These are phyloP conservation scores for Alligator sinensis DNA, from an alignment of 2,113 vertebrate species.

Conservation along the genomic window DNA sequence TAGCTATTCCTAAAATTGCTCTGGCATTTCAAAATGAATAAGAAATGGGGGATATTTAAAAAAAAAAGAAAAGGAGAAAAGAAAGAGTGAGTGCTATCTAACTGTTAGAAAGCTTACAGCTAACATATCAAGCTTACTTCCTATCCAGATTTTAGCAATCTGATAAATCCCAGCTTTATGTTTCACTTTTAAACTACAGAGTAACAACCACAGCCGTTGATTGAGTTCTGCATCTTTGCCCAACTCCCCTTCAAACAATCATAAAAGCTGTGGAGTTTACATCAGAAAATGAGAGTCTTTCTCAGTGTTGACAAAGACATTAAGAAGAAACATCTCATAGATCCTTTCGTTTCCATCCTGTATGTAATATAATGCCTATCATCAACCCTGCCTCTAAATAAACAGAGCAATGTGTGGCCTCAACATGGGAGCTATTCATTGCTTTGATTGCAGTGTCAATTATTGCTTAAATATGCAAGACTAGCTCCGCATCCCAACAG, in stretches of 20 bases:
- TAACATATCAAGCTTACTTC: neutral
- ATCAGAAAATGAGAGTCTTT: neutral
- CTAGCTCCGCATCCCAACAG: conserved; percentile 7
- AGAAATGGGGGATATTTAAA: fast-evolving
- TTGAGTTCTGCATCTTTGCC: neutral
- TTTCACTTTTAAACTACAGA: neutral
- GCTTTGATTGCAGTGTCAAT: conserved; percentile 48
- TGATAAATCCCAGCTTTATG: neutral
- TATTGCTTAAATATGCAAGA: conserved; percentile 67
- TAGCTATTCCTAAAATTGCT: neutral
- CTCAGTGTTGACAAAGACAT: conserved; percentile 15
- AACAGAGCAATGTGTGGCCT: conserved; percentile 46
- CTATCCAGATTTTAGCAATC: neutral
- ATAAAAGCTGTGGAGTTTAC: conserved; percentile 1
- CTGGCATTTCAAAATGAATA: neutral
- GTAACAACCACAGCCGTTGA: neutral
- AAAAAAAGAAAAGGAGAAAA: neutral
- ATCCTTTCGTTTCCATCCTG: conserved; percentile 35
- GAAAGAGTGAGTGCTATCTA: neutral
- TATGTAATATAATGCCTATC: conserved; percentile 40
- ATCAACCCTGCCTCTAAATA: conserved; percentile 57
- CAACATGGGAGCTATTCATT: conserved; percentile 39
- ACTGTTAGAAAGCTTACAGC: neutral
- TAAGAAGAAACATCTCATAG: conserved; percentile 41
- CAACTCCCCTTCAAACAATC: neutral